A percentile compares a stretch with the other conserved stretches of the same genome.
These are phyloP conservation scores for Theristicus caerulescens DNA, from an alignment of 2,113 vertebrate genomes.

Conservation along the genomic window DNA sequence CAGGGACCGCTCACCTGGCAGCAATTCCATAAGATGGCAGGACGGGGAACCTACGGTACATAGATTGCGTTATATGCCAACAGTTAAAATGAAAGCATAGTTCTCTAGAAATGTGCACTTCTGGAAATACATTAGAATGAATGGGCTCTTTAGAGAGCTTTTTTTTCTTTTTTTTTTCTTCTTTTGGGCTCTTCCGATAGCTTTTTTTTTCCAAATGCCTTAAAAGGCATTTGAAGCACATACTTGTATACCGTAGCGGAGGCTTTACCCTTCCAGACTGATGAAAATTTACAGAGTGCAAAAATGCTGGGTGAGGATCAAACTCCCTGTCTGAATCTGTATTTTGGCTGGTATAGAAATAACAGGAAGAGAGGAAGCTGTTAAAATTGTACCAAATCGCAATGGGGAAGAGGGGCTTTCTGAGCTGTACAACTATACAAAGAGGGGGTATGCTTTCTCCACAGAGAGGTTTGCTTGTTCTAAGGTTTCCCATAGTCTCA, in stretches of 20 bases:
- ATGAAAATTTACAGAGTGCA: background rate
- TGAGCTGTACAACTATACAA: background rate
- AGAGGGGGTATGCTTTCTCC: background rate
- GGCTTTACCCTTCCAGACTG: background rate
- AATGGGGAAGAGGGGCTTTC: background rate
- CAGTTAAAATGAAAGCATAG: too few species aligned
- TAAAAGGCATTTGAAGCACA: background rate
- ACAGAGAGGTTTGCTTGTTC: background rate
- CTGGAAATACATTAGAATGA: background rate
- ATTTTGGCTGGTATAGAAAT: background rate
- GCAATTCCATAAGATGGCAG: constrained; percentile 99
- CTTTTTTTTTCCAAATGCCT: background rate
- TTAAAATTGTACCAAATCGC: background rate
- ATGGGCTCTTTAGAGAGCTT: background rate
- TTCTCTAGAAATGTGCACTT: background rate
- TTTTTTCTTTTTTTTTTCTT: background rate
- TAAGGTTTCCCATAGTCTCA: background rate
- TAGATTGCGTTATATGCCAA: background rate
- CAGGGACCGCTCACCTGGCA: constrained; percentile 99
- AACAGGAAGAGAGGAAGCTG: background rate
- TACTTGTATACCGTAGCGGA: background rate
- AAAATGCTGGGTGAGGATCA: background rate
- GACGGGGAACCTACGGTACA: constrained; percentile 92
- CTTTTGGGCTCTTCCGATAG: background rate
- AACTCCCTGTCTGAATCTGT: background rate